Conservation (phyloP, 2,888 invertebrate genomes). For the Oxystoma pomonae region DNA sequence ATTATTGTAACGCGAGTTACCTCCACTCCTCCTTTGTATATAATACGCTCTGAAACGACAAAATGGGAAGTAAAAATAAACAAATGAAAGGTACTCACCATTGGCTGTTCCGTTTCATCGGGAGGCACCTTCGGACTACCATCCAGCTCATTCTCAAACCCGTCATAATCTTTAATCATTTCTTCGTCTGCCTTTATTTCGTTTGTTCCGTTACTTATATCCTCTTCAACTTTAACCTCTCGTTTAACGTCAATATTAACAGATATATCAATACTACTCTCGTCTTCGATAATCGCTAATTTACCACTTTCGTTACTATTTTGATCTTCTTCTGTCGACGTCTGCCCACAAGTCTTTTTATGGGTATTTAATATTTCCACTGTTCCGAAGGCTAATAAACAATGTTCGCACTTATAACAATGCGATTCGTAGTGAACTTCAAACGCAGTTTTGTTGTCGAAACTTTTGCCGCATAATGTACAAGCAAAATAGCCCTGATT, state of each 20-base stretch:
- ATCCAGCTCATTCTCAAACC: too few relatives aligned
- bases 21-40: too few relatives aligned
- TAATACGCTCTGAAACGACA: too few relatives aligned
- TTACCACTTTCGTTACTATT: not conserved
- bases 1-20: too few relatives aligned
- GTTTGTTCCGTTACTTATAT: too few relatives aligned
- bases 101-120: too few relatives aligned
- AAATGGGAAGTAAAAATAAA: too few relatives aligned
- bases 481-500: slow-evolving; percentile 28
- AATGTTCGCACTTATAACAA: slow-evolving; percentile 42
- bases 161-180: too few relatives aligned
- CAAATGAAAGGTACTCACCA: too few relatives aligned
- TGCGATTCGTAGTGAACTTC: slow-evolving; percentile 46
- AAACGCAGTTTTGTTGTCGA: slow-evolving; percentile 40
- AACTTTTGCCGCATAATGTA: slow-evolving; percentile 46
- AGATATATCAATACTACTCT: not conserved
- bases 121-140: too few relatives aligned
- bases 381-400: slow-evolving; percentile 8
- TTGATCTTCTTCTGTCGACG: not conserved
- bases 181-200: too few relatives aligned
- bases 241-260: not conserved
- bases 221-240: too few relatives aligned
- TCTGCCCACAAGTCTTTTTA: not conserved
- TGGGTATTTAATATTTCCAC: not conserved
- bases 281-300: not conserved